Evolutionary conservation across 2,113 vertebrate species (phyloP).

Genomic region (Scopus umbretta): DNA sequence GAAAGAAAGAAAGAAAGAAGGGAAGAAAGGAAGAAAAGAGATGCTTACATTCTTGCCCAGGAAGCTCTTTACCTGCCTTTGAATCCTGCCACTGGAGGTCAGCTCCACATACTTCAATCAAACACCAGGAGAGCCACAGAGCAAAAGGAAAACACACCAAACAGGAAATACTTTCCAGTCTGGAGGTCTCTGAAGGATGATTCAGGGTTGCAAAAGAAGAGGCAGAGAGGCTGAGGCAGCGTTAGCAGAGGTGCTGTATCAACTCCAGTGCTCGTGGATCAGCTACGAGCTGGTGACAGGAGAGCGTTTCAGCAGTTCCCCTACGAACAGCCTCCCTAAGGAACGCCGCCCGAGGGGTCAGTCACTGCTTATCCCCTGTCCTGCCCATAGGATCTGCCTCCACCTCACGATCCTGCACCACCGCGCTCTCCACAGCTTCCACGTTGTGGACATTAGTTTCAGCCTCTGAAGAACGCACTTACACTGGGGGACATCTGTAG

Average conservation of each 20-base stretch:
- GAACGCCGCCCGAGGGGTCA: not conserved
- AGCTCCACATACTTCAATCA: not conserved
- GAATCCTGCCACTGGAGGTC: not conserved
- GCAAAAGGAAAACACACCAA: not conserved
- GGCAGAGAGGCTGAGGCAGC: not conserved
- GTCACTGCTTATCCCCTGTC: not conserved
- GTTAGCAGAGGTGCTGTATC: not conserved
- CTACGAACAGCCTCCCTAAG: not conserved
- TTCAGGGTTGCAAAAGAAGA: not conserved
- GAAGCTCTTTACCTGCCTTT: not conserved
- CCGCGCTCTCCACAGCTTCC: not conserved
- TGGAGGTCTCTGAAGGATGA: not conserved
- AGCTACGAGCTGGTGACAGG: not conserved
- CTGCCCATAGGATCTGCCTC: not conserved
- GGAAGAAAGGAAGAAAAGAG: not conserved
- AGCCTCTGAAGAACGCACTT: not conserved
- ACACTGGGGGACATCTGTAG: not conserved
- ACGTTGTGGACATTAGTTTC: not conserved
- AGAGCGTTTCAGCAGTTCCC: not conserved
- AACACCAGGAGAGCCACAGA: not conserved
- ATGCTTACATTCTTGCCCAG: not conserved
- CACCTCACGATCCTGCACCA: not conserved
- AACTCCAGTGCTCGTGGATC: not conserved
- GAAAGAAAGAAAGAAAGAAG: not conserved
- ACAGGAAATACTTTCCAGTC: not conserved